phyloP scores from a whole-genome alignment of 2,888 invertebrate genomes.

The Trichogramma evanescens region DNA sequence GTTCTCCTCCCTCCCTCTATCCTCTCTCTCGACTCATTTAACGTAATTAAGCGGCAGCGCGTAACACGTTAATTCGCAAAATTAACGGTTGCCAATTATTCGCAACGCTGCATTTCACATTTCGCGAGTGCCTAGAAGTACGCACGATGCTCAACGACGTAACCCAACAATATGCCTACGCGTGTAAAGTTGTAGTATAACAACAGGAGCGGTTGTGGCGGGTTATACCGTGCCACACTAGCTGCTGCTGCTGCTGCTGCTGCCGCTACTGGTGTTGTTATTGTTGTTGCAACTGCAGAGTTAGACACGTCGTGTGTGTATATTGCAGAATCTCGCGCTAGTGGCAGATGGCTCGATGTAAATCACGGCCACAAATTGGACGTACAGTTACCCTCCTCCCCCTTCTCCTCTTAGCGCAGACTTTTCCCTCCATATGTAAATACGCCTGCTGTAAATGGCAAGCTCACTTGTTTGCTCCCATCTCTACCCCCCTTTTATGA shows the following conservation, averaged over 20 bases:
- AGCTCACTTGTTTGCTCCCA: too few species aligned
- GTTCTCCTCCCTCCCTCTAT: background rate
- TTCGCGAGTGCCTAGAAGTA: too few species aligned
- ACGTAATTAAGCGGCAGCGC: slow-evolving; percentile 12
- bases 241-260: too few species aligned
- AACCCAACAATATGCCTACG: slow-evolving; percentile 19
- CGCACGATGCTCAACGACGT: slow-evolving; percentile 9
- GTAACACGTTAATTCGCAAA: slow-evolving; percentile 31
- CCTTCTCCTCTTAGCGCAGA: too few species aligned
- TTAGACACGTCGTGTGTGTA: too few species aligned
- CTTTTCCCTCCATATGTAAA: too few species aligned
- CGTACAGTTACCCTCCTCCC: slow-evolving; percentile 14
- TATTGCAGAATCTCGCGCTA: background rate
- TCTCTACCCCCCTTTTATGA: too few species aligned
- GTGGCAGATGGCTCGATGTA: slow-evolving; percentile 26
- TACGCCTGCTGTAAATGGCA: too few species aligned
- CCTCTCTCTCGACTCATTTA: background rate
- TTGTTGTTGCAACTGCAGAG: too few species aligned
- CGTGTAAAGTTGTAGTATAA: background rate
- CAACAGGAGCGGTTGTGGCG: background rate
- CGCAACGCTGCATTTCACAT: slow-evolving; percentile 26
- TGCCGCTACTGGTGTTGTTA: too few species aligned
- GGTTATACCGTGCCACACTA: background rate
- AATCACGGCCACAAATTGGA: slow-evolving; percentile 23
- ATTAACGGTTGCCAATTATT: slow-evolving; percentile 32